These are phyloP conservation scores for Watsonalla cultraria DNA, from an alignment of 2,888 invertebrate genomes.

Conservation along the genomic window DNA sequence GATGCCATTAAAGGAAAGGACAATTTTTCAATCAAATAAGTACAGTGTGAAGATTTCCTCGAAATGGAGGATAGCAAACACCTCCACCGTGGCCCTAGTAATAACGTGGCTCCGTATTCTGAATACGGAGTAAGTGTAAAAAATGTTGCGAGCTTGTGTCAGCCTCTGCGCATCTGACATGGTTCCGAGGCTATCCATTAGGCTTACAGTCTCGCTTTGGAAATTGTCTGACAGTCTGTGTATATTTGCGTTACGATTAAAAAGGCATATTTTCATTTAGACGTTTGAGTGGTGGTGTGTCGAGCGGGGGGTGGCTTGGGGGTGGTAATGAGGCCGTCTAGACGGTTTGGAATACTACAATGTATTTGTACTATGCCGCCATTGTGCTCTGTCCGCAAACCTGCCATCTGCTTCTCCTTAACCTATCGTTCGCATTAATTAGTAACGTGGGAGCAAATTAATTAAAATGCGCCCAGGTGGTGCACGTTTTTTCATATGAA, in stretches of 20 bases:
- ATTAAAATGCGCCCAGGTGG: constrained; percentile 11
- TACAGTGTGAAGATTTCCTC: neutral
- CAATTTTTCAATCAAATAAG: neutral
- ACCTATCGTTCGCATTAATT: constrained; percentile 47
- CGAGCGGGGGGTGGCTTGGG: constrained; percentile 25
- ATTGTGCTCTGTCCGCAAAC: constrained; percentile 32
- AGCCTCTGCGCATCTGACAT: neutral
- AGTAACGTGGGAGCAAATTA: constrained; percentile 35
- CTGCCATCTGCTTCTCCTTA: constrained; percentile 23
- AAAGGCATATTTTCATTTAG: constrained; percentile 58
- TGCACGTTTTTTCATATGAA: constrained; percentile 1
- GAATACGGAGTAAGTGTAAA: neutral
- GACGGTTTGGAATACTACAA: constrained; percentile 53
- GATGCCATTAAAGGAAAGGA: constrained; percentile 1
- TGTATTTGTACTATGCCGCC: constrained; percentile 54
- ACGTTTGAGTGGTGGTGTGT: constrained; percentile 29
- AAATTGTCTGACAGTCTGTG: neutral
- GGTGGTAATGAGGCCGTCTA: constrained; percentile 64
- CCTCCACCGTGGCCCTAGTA: no score
- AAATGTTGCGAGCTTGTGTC: neutral
- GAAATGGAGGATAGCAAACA: neutral
- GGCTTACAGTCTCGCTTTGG: neutral
- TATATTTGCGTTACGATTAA: constrained; percentile 35
- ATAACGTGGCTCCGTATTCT: neutral
- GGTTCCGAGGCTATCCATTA: neutral